phyloP scores from a whole-genome alignment of 2,113 vertebrate species.

The Muntiacus muntjak region DNA sequence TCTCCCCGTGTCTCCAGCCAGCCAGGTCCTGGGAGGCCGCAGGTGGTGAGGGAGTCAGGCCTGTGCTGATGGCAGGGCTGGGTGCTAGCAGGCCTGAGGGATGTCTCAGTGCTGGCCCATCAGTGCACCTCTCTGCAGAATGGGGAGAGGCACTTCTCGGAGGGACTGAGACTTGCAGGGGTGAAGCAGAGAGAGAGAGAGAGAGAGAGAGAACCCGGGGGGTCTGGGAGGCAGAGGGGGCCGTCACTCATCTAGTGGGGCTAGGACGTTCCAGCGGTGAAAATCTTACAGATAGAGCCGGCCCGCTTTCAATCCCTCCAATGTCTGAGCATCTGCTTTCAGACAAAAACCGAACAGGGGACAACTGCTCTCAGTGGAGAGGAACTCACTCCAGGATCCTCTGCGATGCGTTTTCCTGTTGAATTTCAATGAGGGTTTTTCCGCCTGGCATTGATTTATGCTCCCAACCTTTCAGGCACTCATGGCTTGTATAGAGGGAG shows the following conservation, averaged over 20 bases:
- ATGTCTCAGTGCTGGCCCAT: background rate
- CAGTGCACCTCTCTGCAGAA: background rate
- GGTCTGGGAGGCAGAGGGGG: background rate
- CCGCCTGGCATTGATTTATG: conserved; percentile 7
- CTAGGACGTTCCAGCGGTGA: background rate
- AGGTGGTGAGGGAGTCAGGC: background rate
- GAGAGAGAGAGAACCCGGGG: background rate
- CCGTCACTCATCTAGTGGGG: rapidly evolving
- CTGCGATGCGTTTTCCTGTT: background rate
- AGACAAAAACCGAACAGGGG: background rate
- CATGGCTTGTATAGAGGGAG: background rate
- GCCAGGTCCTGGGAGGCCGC: background rate
- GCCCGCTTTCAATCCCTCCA: background rate
- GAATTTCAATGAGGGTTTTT: background rate
- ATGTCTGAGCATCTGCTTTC: background rate
- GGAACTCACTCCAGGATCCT: background rate
- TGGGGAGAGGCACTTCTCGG: background rate
- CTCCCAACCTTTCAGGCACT: background rate
- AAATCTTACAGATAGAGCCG: background rate
- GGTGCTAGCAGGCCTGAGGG: no score
- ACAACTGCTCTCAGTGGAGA: background rate
- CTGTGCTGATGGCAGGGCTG: background rate
- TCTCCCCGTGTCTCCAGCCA: background rate
- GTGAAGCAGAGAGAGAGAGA: background rate
- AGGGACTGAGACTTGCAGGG: background rate